Evolutionary conservation across 2,113 vertebrate species (phyloP).

Genomic region (Corythornis madagascariensis): DNA sequence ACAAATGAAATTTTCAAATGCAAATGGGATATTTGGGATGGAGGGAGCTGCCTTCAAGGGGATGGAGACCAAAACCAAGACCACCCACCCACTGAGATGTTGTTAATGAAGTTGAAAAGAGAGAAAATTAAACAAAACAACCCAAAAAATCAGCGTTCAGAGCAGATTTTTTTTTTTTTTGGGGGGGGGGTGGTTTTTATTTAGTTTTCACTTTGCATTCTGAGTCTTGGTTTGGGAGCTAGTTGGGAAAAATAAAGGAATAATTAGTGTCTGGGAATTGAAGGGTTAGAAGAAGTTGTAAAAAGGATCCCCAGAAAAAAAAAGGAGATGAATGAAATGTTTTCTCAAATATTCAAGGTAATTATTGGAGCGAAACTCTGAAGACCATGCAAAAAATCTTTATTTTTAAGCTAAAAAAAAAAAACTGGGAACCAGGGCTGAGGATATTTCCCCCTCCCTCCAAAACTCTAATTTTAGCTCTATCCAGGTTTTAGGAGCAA

Average conservation of each 20-base stretch:
- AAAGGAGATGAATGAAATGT: neutral
- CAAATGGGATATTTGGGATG: too few relatives aligned
- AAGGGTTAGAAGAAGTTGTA: neutral
- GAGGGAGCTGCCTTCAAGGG: too few relatives aligned
- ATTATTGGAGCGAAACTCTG: neutral
- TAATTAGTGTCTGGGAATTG: neutral
- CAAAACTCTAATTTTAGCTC: too few relatives aligned
- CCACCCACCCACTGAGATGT: neutral
- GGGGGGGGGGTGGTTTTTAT: too few relatives aligned
- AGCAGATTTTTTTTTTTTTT: neutral
- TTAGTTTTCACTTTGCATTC: neutral
- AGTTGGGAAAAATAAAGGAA: neutral
- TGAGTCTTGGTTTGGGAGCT: neutral
- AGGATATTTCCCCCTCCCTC: too few relatives aligned
- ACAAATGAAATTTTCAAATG: too few relatives aligned
- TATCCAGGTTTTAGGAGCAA: too few relatives aligned
- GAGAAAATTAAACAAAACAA: neutral
- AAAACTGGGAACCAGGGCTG: too few relatives aligned
- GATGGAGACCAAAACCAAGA: neutral
- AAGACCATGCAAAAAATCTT: neutral
- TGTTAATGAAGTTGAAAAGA: slow-evolving; percentile 10
- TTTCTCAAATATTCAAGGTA: neutral
- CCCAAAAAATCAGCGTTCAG: neutral
- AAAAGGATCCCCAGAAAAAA: neutral
- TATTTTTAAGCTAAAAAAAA: neutral